Conservation (phyloP, 2,888 invertebrate species). For the Lasioglossum malachurum region DNA sequence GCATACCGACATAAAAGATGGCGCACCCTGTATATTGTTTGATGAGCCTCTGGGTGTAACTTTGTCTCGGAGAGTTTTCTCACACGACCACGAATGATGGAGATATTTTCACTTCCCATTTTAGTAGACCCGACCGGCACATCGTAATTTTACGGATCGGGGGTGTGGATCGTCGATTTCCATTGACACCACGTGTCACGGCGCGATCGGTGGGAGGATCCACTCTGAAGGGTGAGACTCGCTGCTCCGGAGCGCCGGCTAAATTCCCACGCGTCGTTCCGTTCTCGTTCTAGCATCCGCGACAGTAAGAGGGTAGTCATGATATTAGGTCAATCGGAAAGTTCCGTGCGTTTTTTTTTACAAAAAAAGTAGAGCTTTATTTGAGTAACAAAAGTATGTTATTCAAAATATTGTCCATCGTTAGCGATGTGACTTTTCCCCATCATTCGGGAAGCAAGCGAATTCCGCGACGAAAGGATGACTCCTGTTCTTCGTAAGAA, state of each 20-base stretch:
- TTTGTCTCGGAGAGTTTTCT: background rate
- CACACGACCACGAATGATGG: background rate
- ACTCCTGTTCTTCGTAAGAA: no score
- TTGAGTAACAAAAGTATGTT: no score
- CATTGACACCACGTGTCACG: conserved; percentile 2
- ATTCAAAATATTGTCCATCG: no score
- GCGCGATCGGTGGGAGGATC: conserved; percentile 18
- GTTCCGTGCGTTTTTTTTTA: no score
- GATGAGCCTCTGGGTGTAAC: background rate
- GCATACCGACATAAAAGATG: no score
- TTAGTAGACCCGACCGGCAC: background rate
- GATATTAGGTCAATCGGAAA: no score
- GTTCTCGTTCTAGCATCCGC: conserved; percentile 9
- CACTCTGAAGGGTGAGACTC: conserved; percentile 51
- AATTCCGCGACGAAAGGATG: no score
- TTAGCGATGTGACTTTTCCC: no score
- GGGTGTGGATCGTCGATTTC: conserved; percentile 16
- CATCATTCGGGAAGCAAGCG: no score
- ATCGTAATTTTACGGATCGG: background rate
- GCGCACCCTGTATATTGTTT: no score
- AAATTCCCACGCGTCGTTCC: conserved; percentile 68
- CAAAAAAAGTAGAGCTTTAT: no score
- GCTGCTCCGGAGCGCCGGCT: conserved; percentile 14
- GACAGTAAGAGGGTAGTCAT: conserved; percentile 70
- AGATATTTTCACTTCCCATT: background rate